These are phyloP conservation scores for Oxyteleia sp. DNA, from an alignment of 2,888 invertebrate genomes.

Conservation along the genomic window DNA sequence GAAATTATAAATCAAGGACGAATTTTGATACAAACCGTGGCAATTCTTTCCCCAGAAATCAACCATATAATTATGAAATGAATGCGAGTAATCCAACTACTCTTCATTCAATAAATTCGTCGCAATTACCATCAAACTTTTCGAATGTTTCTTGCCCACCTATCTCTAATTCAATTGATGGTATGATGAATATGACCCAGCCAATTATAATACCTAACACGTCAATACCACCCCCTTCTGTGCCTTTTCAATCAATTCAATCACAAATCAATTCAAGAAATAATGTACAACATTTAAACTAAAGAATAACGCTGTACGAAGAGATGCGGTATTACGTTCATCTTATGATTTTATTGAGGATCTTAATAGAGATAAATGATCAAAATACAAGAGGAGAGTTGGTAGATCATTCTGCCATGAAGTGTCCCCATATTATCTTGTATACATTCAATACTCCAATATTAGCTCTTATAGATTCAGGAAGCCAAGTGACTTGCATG, in stretches of 20 bases:
- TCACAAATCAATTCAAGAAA: not conserved
- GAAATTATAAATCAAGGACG: not conserved
- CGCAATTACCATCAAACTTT: no score
- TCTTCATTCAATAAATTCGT: no score
- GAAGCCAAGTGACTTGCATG: constrained; percentile 72
- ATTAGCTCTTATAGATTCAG: constrained; percentile 62
- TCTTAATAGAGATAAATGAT: constrained; percentile 38
- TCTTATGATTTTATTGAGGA: constrained; percentile 25
- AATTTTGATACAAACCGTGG: no score
- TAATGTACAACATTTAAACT: constrained; percentile 63
- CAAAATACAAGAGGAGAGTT: constrained; percentile 11
- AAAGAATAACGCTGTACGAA: constrained; percentile 23
- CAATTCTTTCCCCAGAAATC: no score
- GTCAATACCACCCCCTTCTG: no score
- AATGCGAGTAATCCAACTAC: no score
- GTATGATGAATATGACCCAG: no score
- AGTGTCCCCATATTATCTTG: constrained; percentile 46
- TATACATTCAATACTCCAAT: constrained; percentile 30
- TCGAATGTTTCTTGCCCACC: no score
- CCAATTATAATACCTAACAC: no score
- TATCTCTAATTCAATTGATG: no score
- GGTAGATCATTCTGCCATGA: not conserved
- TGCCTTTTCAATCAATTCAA: no score
- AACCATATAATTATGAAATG: no score
- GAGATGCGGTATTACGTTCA: constrained; percentile 38